Percentiles rank a stretch among this genome's conserved stretches.
These are phyloP conservation scores for Triplophysa siluroides DNA, from an alignment of 2,113 vertebrate species.

Conservation along the genomic window DNA sequence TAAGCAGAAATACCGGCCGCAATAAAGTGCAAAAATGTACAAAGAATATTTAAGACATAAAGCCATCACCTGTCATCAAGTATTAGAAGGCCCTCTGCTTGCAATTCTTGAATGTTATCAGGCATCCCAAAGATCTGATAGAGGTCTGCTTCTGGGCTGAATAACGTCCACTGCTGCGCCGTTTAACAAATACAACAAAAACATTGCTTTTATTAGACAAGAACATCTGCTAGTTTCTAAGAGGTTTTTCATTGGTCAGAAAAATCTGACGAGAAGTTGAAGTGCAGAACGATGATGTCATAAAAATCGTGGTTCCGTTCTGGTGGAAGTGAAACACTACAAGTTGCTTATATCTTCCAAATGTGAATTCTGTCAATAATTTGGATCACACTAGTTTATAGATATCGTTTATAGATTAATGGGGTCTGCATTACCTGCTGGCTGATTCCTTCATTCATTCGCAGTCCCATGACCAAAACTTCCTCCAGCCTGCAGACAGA, in stretches of 20 bases:
- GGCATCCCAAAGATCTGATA: conserved; percentile 70
- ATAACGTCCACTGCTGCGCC: conserved; percentile 80
- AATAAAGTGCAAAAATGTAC: background rate
- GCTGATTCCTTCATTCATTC: conserved; percentile 79
- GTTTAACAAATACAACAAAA: background rate
- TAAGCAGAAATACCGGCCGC: background rate
- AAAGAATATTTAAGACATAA: background rate
- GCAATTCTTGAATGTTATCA: conserved; percentile 66
- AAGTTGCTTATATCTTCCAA: too few relatives aligned
- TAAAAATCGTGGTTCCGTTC: too few relatives aligned
- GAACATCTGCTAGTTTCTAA: background rate
- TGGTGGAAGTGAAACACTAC: too few relatives aligned
- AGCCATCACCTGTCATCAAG: conserved; percentile 79
- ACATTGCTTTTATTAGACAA: background rate
- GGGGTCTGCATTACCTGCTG: conserved; percentile 75
- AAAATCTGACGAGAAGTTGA: too few relatives aligned
- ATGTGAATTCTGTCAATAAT: too few relatives aligned
- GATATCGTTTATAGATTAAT: too few relatives aligned
- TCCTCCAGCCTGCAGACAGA: conserved; percentile 82
- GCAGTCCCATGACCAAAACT: conserved; percentile 86
- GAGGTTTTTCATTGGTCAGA: too few relatives aligned
- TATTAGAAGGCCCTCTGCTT: conserved; percentile 71
- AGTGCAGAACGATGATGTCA: background rate
- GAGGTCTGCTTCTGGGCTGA: conserved; percentile 75
- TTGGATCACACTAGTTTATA: too few relatives aligned